A percentile compares a stretch with the other conserved stretches of the same genome.
phyloP scores from a whole-genome alignment of 1,140 invertebrate species.

The Zaprionus lachaisei region DNA sequence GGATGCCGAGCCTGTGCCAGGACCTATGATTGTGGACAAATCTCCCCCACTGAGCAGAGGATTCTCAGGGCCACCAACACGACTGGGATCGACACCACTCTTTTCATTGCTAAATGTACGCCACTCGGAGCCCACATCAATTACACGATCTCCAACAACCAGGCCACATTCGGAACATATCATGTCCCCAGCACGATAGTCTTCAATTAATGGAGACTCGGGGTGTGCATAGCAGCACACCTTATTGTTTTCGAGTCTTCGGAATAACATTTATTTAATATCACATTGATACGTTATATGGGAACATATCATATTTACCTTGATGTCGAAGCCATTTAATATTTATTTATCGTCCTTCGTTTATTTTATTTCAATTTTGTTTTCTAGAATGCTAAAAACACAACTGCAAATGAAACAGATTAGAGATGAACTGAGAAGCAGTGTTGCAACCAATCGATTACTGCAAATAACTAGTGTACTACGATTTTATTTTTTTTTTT shows the following conservation, averaged over 20 bases:
- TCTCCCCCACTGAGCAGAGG: conserved; percentile 97
- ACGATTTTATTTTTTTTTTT: not conserved
- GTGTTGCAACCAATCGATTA: conserved; percentile 7
- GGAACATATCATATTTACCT: conserved; percentile 45
- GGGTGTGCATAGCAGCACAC: conserved; percentile 97
- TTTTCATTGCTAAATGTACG: conserved; percentile 99
- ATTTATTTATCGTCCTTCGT: conserved; percentile 21
- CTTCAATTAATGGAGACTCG: conserved; percentile 97
- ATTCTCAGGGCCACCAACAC: conserved; percentile 99
- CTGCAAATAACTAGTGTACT: not conserved
- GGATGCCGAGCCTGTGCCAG: conserved; percentile 92
- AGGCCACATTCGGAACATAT: conserved; percentile 99
- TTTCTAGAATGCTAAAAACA: conserved; percentile 20
- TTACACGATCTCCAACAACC: conserved; percentile 99
- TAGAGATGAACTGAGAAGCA: conserved; percentile 33
- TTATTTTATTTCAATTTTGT: conserved; percentile 15
- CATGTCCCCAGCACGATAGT: conserved; percentile 99
- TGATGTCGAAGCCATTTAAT: conserved; percentile 71
- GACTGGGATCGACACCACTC: conserved; percentile 97
- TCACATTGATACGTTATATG: not conserved
- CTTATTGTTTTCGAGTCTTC: conserved; percentile 87
- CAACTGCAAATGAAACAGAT: conserved; percentile 24
- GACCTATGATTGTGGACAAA: conserved; percentile 98
- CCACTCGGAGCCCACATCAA: conserved; percentile 99
- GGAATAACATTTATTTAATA: conserved; percentile 5